These are phyloP conservation scores for Ophion ellenae DNA, from an alignment of 2,888 invertebrate genomes.

Conservation along the genomic window DNA sequence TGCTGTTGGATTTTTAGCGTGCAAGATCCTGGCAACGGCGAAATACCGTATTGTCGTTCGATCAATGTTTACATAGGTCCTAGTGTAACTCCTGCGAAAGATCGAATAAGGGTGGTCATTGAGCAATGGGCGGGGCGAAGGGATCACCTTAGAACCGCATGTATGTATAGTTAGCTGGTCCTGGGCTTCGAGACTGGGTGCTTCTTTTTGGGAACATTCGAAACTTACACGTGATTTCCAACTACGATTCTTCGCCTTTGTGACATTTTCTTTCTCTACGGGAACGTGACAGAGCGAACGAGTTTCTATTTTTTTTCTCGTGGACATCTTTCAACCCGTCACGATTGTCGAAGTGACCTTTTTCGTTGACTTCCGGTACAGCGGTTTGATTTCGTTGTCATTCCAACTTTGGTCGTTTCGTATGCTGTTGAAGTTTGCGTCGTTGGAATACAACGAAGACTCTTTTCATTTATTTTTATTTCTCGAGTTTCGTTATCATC, in stretches of 20 bases:
- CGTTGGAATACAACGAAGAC: too few relatives aligned
- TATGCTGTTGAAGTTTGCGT: too few relatives aligned
- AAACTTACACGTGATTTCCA: not conserved
- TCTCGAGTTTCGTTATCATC: too few relatives aligned
- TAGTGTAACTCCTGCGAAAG: slow-evolving; percentile 33
- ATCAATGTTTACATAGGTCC: slow-evolving; percentile 50
- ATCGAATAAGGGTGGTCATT: slow-evolving; percentile 36
- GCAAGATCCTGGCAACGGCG: slow-evolving; percentile 1
- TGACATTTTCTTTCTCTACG: not conserved
- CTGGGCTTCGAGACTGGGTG: slow-evolving; percentile 49
- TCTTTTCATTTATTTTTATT: too few relatives aligned
- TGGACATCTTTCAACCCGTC: not conserved
- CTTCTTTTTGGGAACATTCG: slow-evolving; percentile 28
- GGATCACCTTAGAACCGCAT: slow-evolving; percentile 29
- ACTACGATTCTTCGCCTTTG: not conserved
- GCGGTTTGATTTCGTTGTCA: not conserved
- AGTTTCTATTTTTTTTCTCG: not conserved
- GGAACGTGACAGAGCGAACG: not conserved
- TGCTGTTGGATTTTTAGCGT: not conserved
- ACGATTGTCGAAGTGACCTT: not conserved
- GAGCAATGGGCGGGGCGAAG: slow-evolving; percentile 26
- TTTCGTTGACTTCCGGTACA: not conserved
- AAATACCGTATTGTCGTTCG: slow-evolving; percentile 18
- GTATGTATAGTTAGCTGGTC: not conserved
- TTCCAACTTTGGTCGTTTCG: not conserved